Conservation (phyloP, 2,888 invertebrate genomes). For the Apodemia duryi region DNA sequence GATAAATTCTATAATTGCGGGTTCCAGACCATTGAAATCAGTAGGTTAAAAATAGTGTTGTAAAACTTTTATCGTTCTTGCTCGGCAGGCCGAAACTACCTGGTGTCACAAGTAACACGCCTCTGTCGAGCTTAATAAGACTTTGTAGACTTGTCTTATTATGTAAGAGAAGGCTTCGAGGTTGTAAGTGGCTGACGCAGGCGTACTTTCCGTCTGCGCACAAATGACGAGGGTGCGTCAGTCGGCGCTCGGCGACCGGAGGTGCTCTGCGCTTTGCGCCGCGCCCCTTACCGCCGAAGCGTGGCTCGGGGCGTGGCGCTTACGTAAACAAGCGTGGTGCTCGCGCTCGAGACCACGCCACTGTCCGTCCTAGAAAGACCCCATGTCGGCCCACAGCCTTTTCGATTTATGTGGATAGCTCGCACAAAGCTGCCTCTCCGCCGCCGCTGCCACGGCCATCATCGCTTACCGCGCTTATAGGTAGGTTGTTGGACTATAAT, state of each 20-base stretch:
- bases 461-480: constrained; percentile 70
- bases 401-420: constrained; percentile 63
- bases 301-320: constrained; percentile 80
- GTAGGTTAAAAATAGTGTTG: neutral
- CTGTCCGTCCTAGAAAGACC: constrained; percentile 70
- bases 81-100: constrained; percentile 5
- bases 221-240: constrained; percentile 57
- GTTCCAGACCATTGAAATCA: neutral
- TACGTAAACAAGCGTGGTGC: constrained; percentile 75
- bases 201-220: constrained; percentile 50
- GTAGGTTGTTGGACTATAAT: constrained; percentile 38
- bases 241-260: constrained; percentile 75
- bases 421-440: constrained; percentile 56
- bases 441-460: constrained; percentile 66
- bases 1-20: no score
- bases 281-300: constrained; percentile 72
- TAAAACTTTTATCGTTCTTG: neutral
- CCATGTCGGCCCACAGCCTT: constrained; percentile 70
- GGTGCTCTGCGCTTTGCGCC: constrained; percentile 72
- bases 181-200: constrained; percentile 54
- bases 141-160: constrained; percentile 54
- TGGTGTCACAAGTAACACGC: constrained; percentile 25
- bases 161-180: constrained; percentile 63
- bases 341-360: constrained; percentile 63
- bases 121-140: constrained; percentile 33